phyloP scores from a whole-genome alignment of 2,888 invertebrate species.

The Trachelus tabidus region DNA sequence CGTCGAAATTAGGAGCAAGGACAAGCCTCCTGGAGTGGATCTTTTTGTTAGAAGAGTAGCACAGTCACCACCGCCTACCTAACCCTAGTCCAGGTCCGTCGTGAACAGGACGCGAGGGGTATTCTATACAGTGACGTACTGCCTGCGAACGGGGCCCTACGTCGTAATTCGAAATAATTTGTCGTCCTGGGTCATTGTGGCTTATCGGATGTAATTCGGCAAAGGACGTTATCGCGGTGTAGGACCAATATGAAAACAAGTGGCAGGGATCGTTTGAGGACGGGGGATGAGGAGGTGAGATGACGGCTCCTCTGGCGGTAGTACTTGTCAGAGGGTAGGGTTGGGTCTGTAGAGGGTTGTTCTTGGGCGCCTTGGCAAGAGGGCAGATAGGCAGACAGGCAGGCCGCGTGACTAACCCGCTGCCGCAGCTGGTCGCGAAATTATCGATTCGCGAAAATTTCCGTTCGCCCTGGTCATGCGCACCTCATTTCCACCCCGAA shows the following conservation, averaged over 20 bases:
- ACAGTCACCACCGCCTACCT: neutral
- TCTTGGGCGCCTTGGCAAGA: slow-evolving; percentile 20
- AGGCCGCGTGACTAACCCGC: slow-evolving; percentile 58
- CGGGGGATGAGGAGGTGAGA: neutral
- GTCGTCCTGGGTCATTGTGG: neutral
- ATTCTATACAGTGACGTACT: neutral
- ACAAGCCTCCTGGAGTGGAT: neutral
- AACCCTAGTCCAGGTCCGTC: neutral
- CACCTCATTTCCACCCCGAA: slow-evolving; percentile 38
- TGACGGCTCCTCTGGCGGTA: neutral
- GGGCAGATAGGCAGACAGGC: slow-evolving; percentile 42
- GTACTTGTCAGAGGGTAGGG: neutral
- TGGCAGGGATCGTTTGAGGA: slow-evolving; percentile 7
- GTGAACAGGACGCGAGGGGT: neutral
- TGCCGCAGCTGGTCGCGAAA: slow-evolving; percentile 55
- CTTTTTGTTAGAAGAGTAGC: neutral
- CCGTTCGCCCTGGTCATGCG: slow-evolving; percentile 49
- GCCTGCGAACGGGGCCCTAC: neutral
- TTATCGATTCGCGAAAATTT: slow-evolving; percentile 60
- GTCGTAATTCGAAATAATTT: neutral
- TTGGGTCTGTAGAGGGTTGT: neutral
- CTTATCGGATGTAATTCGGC: slow-evolving; percentile 5
- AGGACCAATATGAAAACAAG: slow-evolving; percentile 26
- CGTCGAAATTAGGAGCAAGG: neutral
- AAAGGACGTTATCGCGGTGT: slow-evolving; percentile 12